phyloP scores from a whole-genome alignment of 2,797 vertebrate species.

The Novumbra hubbsi region DNA sequence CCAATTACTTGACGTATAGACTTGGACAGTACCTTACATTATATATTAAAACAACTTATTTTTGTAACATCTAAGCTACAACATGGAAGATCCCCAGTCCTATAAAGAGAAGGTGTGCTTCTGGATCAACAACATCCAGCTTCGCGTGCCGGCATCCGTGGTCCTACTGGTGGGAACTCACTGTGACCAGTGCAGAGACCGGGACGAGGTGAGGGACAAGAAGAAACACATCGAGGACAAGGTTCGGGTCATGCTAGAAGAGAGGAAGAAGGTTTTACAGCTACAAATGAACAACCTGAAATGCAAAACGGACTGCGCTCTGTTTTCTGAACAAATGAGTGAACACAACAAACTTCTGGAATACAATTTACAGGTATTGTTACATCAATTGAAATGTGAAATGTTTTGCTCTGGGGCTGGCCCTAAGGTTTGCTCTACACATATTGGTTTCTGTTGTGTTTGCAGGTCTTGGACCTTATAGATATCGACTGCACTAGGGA shows the following conservation, averaged over 20 bases:
- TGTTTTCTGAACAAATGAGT: slow-evolving; percentile 65
- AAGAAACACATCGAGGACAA: slow-evolving; percentile 62
- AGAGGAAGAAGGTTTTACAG: slow-evolving; percentile 58
- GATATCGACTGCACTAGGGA: slow-evolving; percentile 56
- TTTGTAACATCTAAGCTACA: slow-evolving; percentile 48
- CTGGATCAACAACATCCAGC: slow-evolving; percentile 76
- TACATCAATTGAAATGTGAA: background rate
- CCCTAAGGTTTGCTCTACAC: background rate
- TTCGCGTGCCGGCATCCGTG: slow-evolving; percentile 73
- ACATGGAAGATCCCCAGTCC: slow-evolving; percentile 36
- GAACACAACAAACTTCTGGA: slow-evolving; percentile 65
- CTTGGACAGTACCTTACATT: background rate
- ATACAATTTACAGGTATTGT: slow-evolving; percentile 54
- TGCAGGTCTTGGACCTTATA: slow-evolving; percentile 58
- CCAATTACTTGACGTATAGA: background rate
- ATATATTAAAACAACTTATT: background rate
- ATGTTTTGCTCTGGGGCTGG: too few relatives aligned
- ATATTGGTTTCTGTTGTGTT: slow-evolving; percentile 2
- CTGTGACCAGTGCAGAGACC: slow-evolving; percentile 61
- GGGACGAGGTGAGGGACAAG: slow-evolving; percentile 64
- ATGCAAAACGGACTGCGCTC: slow-evolving; percentile 46
- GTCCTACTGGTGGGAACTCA: slow-evolving; percentile 76
- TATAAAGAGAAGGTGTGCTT: slow-evolving; percentile 73
- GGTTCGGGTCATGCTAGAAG: slow-evolving; percentile 54
- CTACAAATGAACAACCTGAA: slow-evolving; percentile 64